Evolutionary conservation across 2,888 invertebrate species (phyloP).

Genomic region (Amiota communis): DNA sequence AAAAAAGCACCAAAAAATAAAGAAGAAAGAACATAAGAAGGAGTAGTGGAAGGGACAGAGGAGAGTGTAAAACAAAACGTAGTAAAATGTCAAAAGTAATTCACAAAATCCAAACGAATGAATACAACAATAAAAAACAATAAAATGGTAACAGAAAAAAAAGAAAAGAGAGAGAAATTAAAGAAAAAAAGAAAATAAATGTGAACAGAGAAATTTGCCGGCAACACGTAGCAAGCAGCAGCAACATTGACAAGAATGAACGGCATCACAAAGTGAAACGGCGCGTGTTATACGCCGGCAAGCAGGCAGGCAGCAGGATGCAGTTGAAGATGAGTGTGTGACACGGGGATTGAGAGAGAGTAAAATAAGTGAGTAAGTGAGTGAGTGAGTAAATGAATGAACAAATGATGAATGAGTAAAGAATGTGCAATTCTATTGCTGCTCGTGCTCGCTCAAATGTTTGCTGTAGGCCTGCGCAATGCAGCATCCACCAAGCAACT

Average conservation of each 20-base stretch:
- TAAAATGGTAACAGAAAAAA: slow-evolving; percentile 27
- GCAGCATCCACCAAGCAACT: slow-evolving; percentile 53
- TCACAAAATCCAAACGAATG: slow-evolving; percentile 39
- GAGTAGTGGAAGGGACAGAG: not conserved
- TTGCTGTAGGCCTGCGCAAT: slow-evolving; percentile 63
- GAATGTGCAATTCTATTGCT: slow-evolving; percentile 22
- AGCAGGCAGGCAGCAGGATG: no score
- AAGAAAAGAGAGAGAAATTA: slow-evolving; percentile 35
- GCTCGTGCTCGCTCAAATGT: slow-evolving; percentile 60
- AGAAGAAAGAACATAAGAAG: not conserved
- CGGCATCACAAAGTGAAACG: not conserved
- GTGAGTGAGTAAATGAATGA: not conserved
- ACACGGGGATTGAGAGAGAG: not conserved
- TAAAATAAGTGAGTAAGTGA: slow-evolving; percentile 8
- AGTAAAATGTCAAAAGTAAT: slow-evolving; percentile 59
- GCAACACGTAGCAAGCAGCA: slow-evolving; percentile 55
- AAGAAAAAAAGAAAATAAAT: slow-evolving; percentile 35
- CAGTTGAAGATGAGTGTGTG: no score
- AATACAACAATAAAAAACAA: slow-evolving; percentile 45
- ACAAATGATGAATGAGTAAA: slow-evolving; percentile 3
- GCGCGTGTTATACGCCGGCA: not conserved
- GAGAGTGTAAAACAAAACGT: slow-evolving; percentile 53
- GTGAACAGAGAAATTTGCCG: slow-evolving; percentile 55
- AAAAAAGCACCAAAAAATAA: slow-evolving; percentile 50
- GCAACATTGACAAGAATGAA: not conserved